These are phyloP conservation scores for Bergia sp. DNA, from an alignment of 92 coral and sea anemone species.

Conservation along the genomic window DNA sequence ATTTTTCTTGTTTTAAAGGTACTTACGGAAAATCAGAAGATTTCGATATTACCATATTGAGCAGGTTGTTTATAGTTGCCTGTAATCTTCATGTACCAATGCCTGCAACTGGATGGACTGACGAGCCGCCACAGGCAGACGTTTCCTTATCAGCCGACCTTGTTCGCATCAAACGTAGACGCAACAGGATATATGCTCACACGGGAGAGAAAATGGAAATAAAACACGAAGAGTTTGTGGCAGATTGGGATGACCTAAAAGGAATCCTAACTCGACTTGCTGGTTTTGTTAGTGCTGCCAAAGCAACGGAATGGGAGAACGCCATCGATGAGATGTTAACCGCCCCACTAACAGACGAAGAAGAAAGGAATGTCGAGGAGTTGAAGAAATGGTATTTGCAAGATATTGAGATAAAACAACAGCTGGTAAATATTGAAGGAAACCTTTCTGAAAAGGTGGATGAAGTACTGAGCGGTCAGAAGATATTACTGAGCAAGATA, in stretches of 20 bases:
- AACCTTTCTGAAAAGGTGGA: not conserved
- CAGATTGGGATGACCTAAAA: constrained; percentile 17
- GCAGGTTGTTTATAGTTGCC: constrained; percentile 6
- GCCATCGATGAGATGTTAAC: constrained; percentile 17
- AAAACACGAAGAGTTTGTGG: not conserved
- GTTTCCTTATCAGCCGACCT: constrained; percentile 4
- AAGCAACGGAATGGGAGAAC: constrained; percentile 16
- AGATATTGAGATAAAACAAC: constrained; percentile 15
- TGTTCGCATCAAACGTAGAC: constrained; percentile 34
- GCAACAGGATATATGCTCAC: constrained; percentile 31
- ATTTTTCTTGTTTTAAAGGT: not conserved
- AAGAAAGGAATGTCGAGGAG: constrained; percentile 15
- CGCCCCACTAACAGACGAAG: constrained; percentile 26
- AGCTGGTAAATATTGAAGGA: not conserved
- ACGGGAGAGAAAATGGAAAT: constrained; percentile 24
- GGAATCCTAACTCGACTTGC: constrained; percentile 18
- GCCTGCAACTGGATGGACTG: constrained; percentile 30
- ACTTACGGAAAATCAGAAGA: constrained; percentile 29
- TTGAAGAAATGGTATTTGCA: constrained; percentile 8
- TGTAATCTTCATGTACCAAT: not conserved
- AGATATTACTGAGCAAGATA: not conserved
- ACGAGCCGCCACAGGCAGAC: constrained; percentile 17
- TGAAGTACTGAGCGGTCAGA: not conserved
- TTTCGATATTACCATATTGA: constrained; percentile 31
- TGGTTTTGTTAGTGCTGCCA: not conserved